Evolutionary conservation across 2,888 invertebrate species (phyloP).

Genomic region (Himalopsyche tibetana): DNA sequence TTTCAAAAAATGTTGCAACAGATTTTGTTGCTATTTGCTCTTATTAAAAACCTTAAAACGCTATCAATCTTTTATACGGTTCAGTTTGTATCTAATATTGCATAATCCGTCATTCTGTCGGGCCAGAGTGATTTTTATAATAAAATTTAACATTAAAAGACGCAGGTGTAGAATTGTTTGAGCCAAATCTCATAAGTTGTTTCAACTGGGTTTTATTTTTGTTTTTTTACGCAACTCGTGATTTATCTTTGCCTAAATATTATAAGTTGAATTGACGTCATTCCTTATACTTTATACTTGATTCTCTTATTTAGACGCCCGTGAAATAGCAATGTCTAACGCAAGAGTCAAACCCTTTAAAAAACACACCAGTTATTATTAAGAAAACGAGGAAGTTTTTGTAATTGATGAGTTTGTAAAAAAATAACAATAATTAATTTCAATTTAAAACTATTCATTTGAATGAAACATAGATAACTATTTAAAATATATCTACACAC

Average conservation of each 20-base stretch:
- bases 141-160: conserved; percentile 24
- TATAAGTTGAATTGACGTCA: background rate
- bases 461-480: too few relatives aligned
- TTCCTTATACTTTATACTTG: background rate
- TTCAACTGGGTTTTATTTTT: background rate
- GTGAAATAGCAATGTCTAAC: too few relatives aligned
- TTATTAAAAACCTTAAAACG: background rate
- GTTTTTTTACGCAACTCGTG: background rate
- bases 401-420: too few relatives aligned
- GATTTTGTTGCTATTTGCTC: too few relatives aligned
- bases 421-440: too few relatives aligned
- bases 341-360: too few relatives aligned
- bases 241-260: background rate
- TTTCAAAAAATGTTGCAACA: background rate
- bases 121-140: conserved; percentile 16
- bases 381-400: too few relatives aligned
- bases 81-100: conserved; percentile 20
- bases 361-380: too few relatives aligned
- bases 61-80: conserved; percentile 12
- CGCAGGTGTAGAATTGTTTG: conserved; percentile 11
- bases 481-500: too few relatives aligned
- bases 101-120: conserved; percentile 28
- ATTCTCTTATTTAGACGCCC: too few relatives aligned
- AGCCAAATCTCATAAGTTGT: background rate
- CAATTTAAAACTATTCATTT: too few relatives aligned